phyloP scores from a whole-genome alignment of 2,797 vertebrate genomes.

The Anguilla megastoma region DNA sequence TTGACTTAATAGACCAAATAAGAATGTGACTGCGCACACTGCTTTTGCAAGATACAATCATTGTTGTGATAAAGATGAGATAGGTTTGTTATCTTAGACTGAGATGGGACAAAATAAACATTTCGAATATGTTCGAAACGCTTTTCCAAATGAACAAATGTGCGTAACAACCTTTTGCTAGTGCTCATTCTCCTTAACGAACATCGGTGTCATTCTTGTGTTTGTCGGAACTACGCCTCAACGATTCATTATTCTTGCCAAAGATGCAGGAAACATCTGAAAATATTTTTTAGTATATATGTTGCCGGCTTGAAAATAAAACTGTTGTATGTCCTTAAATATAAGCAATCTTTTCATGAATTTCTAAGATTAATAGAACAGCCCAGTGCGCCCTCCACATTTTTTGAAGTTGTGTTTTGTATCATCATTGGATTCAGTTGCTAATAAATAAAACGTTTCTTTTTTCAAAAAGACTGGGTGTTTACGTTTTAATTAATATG shows the following conservation, averaged over 20 bases:
- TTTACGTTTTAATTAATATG: neutral
- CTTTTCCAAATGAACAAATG: neutral
- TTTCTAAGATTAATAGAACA: constrained; percentile 6
- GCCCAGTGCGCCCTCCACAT: neutral
- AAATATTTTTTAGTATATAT: neutral
- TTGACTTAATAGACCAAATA: neutral
- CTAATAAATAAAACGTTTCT: constrained; percentile 2
- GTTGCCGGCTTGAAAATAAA: constrained; percentile 9
- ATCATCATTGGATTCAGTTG: neutral
- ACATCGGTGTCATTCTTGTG: neutral
- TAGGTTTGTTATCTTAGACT: constrained; percentile 6
- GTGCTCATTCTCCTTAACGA: neutral
- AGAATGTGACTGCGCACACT: neutral
- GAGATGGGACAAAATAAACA: neutral
- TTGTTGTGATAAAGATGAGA: neutral
- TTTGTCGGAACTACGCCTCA: neutral
- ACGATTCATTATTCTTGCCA: neutral
- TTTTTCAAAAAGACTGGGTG: neutral
- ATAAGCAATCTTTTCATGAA: constrained; percentile 1
- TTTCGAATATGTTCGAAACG: neutral
- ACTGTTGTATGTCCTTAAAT: neutral
- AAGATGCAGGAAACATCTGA: neutral
- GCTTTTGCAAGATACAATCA: constrained; percentile 18
- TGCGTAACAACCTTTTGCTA: neutral
- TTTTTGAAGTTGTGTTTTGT: neutral